Evolutionary conservation across 2,888 invertebrate genomes (phyloP), one percentile per base, ranked within the genome.

Genomic region (Ferrisia virgata): DNA sequence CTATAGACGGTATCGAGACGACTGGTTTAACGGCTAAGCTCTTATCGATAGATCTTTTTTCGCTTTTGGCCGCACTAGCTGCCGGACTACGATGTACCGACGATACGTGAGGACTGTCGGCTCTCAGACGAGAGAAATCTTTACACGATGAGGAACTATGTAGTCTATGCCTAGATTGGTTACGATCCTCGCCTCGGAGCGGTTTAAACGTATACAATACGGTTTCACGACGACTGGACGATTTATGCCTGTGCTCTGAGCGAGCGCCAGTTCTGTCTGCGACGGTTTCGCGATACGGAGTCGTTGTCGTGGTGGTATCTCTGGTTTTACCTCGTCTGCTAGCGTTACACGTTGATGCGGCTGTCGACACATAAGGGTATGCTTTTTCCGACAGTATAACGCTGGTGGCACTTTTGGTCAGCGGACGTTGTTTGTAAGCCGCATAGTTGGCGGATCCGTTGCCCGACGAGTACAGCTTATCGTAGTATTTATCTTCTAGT

Each of bases 361-460:
- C 87, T 13, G 88, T 81, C 40, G 86, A 88, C 1, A 91, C 91
- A 87, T 91, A 91, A 0, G 93, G 92, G 87, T 92, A 92, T 0
- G 91, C 90, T 87, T 92, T 93, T 88, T 94, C 93, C 78, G 92
- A 91, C 86, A 95, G 90, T 11, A 94, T 90, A 83, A 94, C 93
- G 3, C 93, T 92, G 0, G 94, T 94, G 18, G 94, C 91, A 88
- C 94, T 95, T 88, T 94, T 92, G 87, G 92, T 89, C 39, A 94
- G 86, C 82, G 86, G 85, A 15, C 85, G 79, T 43, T 86, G 85
- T 39, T 85, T 84, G 22, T 85, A 79, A 0, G 31, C 33, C 0
- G 18, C 36, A 31, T 78, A 22, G 33, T 6, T 22, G 18, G 53
- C 36, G 8, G 80, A 80, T 25, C 78, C 5, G 18, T 11, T 11